Percentiles rank a stretch among this genome's conserved stretches.
phyloP scores from a whole-genome alignment of 2,797 vertebrate genomes.

The Myiothlypis chrysogaster region DNA sequence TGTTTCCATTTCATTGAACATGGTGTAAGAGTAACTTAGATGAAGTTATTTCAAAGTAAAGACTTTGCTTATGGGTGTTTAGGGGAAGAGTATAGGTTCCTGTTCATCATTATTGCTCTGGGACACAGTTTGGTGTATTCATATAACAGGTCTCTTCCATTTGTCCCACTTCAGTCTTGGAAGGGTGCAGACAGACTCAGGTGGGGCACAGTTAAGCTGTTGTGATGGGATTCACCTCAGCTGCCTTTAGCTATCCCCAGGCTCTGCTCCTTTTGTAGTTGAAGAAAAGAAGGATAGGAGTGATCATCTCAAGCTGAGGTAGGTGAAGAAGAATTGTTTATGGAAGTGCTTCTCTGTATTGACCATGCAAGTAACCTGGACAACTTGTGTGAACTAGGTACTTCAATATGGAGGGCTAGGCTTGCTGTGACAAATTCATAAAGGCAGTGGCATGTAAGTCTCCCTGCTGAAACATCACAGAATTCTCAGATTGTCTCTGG shows the following conservation, averaged over 20 bases:
- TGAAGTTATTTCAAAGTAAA: constrained; percentile 12
- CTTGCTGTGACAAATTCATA: neutral
- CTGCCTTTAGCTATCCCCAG: neutral
- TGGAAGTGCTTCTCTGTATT: neutral
- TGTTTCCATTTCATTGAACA: neutral
- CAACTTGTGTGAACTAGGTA: fast-evolving
- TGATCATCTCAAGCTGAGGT: neutral
- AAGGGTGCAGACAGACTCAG: neutral
- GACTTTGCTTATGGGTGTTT: neutral
- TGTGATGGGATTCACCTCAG: neutral
- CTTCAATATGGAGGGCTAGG: neutral
- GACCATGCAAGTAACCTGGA: neutral
- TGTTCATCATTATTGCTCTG: neutral
- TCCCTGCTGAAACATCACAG: neutral
- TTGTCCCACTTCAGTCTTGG: neutral
- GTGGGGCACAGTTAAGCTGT: neutral
- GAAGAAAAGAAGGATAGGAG: neutral
- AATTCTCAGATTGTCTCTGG: neutral
- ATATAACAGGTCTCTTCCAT: neutral
- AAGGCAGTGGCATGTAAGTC: neutral
- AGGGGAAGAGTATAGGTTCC: neutral
- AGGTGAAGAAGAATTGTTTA: neutral
- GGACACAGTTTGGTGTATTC: neutral
- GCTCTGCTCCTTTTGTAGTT: neutral
- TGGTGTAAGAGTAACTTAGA: neutral